Evolutionary conservation across 2,888 invertebrate species (phyloP), one percentile per base, ranked within the genome.

Genomic region (Mylabris sibirica): DNA sequence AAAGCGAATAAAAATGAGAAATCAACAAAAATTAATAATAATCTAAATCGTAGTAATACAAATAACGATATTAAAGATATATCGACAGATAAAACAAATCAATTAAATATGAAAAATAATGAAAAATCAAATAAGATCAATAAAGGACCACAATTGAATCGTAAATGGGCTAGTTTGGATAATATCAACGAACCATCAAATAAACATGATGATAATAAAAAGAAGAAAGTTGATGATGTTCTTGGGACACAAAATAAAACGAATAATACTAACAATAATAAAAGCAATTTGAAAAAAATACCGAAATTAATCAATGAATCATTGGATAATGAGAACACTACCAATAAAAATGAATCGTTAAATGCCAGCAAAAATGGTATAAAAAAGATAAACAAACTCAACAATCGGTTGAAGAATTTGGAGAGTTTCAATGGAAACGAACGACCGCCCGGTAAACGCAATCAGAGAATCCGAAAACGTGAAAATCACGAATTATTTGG

Each of bases 81-180:
- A 30, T 72, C 76, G 9, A 61, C 64, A 8, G 81, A 81, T 30
- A 81, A 80, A 69, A 76, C 72, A 22, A 80, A 81, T 49, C 82
- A 82, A 30, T 74, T 73, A 49, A 73, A 20, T 49, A 11, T 67
- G 34, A 67, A 70, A 66, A 64, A 64, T 12, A 71, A 84, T 57
- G 85, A 83, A 71, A 83, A 82, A 38, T 83, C 84, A 41, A 85
- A 76, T n/a, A 86, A 86, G 65, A 82, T 83, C 49, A 79, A 80
- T 53, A 86, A 85, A 76, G 76, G 82, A 0, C 85, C 82, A 73
- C 83, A 87, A 72, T 79, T 87, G 38, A 82, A 80, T 68, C 81
- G 89, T 38, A 90, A 88, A 81, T 90, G 90, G 90, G 89, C 89
- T 30, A 90, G 90, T 14, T 81, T 90, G 26, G 90, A 90, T 76